Conservation (phyloP, 1,140 invertebrate species). For the Heliothis subflexa region DNA sequence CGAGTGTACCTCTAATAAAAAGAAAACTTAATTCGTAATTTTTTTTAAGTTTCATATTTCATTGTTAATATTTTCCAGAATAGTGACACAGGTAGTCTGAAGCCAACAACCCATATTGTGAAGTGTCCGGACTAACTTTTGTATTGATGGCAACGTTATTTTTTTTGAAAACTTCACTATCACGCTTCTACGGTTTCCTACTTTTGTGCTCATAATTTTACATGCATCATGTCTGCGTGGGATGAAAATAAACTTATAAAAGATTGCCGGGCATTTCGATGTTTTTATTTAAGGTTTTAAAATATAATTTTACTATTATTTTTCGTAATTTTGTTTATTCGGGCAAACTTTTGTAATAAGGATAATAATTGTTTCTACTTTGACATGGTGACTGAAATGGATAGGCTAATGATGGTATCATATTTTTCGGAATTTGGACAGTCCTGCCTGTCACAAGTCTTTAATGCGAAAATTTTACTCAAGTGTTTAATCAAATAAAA, state of each 20-base stretch:
- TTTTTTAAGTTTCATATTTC: neutral
- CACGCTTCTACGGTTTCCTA: constrained; percentile 3
- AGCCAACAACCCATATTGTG: constrained; percentile 39
- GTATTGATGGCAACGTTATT: constrained; percentile 41
- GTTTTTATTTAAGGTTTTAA: neutral
- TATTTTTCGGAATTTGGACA: too few species aligned
- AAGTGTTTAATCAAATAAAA: too few species aligned
- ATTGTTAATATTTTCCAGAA: constrained; percentile 21
- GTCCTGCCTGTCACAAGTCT: too few species aligned
- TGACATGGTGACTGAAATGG: too few species aligned
- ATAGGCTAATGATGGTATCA: too few species aligned
- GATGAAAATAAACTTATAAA: neutral
- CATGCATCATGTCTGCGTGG: neutral
- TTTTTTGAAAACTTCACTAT: constrained; percentile 25
- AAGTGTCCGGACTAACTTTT: constrained; percentile 40
- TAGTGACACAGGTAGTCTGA: constrained; percentile 22
- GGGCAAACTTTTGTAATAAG: too few species aligned
- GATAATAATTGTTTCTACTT: too few species aligned
- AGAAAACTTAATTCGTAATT: too few species aligned
- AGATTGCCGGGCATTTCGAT: neutral
- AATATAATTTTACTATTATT: neutral
- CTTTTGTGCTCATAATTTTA: constrained; percentile 27
- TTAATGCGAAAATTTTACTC: too few species aligned
- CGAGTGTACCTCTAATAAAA: too few species aligned
- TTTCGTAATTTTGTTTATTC: too few species aligned